A percentile compares a stretch with the other conserved stretches of the same genome.
These are phyloP conservation scores for Melikaiella ostensackeni DNA, from an alignment of 2,888 invertebrate species.

Conservation along the genomic window DNA sequence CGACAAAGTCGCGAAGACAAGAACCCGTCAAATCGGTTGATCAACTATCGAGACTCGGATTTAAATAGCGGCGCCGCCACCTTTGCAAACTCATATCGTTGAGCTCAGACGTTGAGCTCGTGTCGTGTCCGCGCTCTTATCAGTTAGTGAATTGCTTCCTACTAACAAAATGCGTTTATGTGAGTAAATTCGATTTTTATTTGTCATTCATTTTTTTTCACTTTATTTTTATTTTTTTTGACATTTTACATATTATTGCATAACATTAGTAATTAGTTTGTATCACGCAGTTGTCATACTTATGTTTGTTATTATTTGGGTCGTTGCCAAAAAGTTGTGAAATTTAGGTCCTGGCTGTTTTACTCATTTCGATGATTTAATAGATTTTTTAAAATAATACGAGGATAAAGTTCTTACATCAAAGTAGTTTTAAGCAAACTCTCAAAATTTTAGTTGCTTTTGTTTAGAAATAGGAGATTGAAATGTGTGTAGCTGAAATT, in stretches of 20 bases:
- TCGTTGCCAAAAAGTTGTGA: too few species aligned
- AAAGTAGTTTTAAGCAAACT: too few species aligned
- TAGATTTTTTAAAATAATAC: too few species aligned
- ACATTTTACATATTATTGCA: background rate
- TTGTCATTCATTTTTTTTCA: background rate
- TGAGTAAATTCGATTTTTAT: slow-evolving; percentile 1
- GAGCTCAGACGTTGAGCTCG: slow-evolving; percentile 15
- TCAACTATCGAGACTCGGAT: slow-evolving; percentile 11
- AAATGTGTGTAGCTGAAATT: too few species aligned
- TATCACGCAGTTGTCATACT: background rate
- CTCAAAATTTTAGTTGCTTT: too few species aligned
- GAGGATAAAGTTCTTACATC: too few species aligned
- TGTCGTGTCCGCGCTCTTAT: background rate
- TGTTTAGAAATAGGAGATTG: too few species aligned
- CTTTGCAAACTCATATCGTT: slow-evolving; percentile 34
- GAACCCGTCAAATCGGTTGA: slow-evolving; percentile 21
- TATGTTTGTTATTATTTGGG: background rate
- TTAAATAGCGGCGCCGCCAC: slow-evolving; percentile 28
- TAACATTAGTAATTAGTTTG: background rate
- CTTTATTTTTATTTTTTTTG: background rate
- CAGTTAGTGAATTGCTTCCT: slow-evolving; percentile 12
- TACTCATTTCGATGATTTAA: too few species aligned
- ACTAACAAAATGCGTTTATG: slow-evolving; percentile 16
- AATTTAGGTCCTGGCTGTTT: too few species aligned
- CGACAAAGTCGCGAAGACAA: background rate